phyloP scores from a whole-genome alignment of 2,113 vertebrate species.

The Amia ocellicauda region DNA sequence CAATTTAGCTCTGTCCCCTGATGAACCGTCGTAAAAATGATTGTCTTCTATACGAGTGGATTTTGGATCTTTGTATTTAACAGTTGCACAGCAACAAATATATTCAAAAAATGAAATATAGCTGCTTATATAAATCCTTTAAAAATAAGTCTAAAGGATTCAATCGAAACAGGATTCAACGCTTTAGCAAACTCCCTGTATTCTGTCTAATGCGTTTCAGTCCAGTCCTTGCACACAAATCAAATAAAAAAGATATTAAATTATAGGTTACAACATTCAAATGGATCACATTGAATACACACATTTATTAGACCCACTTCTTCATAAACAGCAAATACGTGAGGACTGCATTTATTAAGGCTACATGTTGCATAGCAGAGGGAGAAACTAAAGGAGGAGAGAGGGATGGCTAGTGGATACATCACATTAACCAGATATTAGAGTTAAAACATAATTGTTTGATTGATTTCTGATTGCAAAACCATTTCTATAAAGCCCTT shows the following conservation, averaged over 20 bases:
- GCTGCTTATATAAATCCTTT: conserved; percentile 49
- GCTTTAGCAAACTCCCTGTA: conserved; percentile 22
- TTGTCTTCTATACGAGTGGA: conserved; percentile 67
- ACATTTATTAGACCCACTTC: neutral
- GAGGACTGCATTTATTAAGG: neutral
- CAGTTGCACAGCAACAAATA: conserved; percentile 87
- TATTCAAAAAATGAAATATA: conserved; percentile 61
- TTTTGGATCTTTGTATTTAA: conserved; percentile 59
- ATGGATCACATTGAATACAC: conserved; percentile 8
- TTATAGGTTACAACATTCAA: neutral
- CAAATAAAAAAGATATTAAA: neutral
- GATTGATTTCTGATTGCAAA: no score
- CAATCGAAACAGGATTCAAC: conserved; percentile 61
- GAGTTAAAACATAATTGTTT: neutral
- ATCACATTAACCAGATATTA: neutral
- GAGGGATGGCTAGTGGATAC: neutral
- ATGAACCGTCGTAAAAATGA: conserved; percentile 53
- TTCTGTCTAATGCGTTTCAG: conserved; percentile 12
- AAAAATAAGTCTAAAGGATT: conserved; percentile 51
- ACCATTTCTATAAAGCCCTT: no score
- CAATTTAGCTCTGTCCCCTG: conserved; percentile 3
- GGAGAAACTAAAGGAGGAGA: neutral
- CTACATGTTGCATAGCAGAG: conserved; percentile 14
- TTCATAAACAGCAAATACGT: neutral
- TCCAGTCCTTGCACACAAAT: conserved; percentile 4